Base-by-base conservation (phyloP, 2,888 invertebrate species). In the Pachliopta kotzebuea region DNA sequence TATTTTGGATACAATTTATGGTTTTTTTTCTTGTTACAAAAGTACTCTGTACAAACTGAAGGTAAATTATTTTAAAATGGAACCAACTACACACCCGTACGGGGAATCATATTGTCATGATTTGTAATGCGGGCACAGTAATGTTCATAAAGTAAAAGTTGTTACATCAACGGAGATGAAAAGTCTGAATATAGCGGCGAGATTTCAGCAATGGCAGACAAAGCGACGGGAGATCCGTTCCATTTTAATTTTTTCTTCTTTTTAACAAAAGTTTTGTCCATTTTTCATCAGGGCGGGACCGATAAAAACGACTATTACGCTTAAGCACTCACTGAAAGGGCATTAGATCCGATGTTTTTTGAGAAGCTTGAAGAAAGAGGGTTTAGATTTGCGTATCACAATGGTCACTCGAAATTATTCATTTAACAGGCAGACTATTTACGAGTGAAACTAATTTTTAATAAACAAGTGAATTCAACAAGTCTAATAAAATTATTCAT, bases 221-320 rank as follows among this genome's bases (percentile, higher is more conserved):
- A 68, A 64, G 66, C 64, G 57, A 61, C 23, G 37, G 56, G 29
- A 65, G 61, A 23, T 61, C 49, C 54, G 61, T 65, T 57, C 65
- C 60, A 67, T 67, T 69, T 66, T 57, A 57, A 67, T 63, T 60
- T 67, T 66, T 63, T 45, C 57, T 63, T 67, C 58, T 52, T 65
- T 65, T 66, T 57, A 60, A 55, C 52, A 37, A 67, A 70, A 69
- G 57, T 67, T 67, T 69, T 52, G 63, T 60, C 42, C 65, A 68
- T 70, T 70, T 71, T 68, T 70, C 63, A 66, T 69, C 65, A 65
- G 58, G 56, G 60, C 45, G 63, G 54, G 52, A 60, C 66, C 50
- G 54, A 63, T 66, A 69, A 71, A 70, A 71, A 69, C 62, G 66
- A 57, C 67, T 66, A 66, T 68, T 69, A 71, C 63, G 55, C 55